Conservation (phyloP, 2,888 invertebrate genomes). For the Marasmarcha lunaedactyla region DNA sequence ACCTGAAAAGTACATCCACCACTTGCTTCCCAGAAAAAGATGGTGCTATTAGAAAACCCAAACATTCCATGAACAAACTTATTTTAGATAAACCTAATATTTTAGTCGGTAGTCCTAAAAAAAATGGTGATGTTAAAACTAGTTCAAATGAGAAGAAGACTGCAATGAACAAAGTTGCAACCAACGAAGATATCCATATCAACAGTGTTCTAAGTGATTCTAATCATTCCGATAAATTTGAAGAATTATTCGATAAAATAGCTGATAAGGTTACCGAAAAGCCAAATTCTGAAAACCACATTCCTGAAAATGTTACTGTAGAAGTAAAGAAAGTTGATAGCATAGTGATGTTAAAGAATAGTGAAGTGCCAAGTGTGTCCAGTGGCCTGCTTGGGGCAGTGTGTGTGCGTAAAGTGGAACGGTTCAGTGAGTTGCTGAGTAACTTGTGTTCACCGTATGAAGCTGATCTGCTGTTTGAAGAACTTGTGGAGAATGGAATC, state of each 20-base stretch:
- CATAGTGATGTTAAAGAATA: constrained; percentile 33
- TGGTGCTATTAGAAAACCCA: constrained; percentile 65
- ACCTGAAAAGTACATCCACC: constrained; percentile 34
- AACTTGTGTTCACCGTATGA: constrained; percentile 62
- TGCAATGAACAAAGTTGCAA: constrained; percentile 23
- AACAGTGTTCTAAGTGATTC: constrained; percentile 33
- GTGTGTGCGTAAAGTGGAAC: constrained; percentile 64
- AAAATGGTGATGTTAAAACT: constrained; percentile 36
- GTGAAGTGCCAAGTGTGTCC: constrained; percentile 50
- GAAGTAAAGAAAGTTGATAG: constrained; percentile 26
- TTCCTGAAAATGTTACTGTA: constrained; percentile 34
- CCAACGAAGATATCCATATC: neutral
- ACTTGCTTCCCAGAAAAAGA: constrained; percentile 40
- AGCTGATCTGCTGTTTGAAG: constrained; percentile 58
- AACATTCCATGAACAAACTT: constrained; percentile 63
- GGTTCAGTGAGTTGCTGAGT: constrained; percentile 64
- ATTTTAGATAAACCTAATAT: constrained; percentile 62
- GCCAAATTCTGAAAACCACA: constrained; percentile 33
- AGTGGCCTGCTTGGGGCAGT: constrained; percentile 52
- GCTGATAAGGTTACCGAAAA: constrained; percentile 24
- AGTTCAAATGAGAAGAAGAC: constrained; percentile 29
- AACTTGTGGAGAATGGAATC: constrained; percentile 54
- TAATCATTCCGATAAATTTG: constrained; percentile 30
- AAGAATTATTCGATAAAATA: constrained; percentile 34
- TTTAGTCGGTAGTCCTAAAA: constrained; percentile 54